Conservation (phyloP, 2,113 vertebrate species). For the Antidorcas marsupialis region DNA sequence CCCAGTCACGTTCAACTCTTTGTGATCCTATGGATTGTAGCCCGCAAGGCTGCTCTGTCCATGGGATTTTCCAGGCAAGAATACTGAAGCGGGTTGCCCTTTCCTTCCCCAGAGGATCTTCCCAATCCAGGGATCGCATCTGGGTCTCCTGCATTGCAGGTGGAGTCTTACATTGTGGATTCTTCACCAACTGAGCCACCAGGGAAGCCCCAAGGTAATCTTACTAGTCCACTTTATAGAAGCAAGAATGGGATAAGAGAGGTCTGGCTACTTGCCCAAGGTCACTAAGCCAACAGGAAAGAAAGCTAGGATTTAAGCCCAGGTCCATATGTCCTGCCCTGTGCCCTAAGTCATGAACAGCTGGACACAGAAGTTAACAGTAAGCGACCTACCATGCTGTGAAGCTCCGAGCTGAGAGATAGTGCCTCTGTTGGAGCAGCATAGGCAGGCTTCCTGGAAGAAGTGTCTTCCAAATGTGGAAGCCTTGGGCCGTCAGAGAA, state of each 20-base stretch:
- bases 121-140: not conserved
- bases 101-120: not conserved
- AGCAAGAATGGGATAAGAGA: not conserved
- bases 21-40: not conserved
- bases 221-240: not conserved
- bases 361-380: too few relatives aligned
- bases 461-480: not conserved
- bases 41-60: not conserved
- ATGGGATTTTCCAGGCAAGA: not conserved
- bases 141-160: not conserved
- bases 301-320: not conserved
- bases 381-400: not conserved
- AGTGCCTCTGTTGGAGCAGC: not conserved
- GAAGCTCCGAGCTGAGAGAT: not conserved
- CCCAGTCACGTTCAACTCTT: not conserved
- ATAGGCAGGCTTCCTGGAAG: not conserved
- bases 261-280: not conserved
- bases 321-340: not conserved
- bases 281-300: not conserved
- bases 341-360: not conserved
- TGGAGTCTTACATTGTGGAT: not conserved
- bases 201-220: too few relatives aligned
- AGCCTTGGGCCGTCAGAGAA: not conserved
- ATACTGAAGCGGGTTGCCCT: not conserved
- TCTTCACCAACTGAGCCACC: not conserved